Percentiles rank a stretch among this genome's conserved stretches.
Conservation (phyloP, 2,797 vertebrate genomes). For the Odontamblyopus rebecca region DNA sequence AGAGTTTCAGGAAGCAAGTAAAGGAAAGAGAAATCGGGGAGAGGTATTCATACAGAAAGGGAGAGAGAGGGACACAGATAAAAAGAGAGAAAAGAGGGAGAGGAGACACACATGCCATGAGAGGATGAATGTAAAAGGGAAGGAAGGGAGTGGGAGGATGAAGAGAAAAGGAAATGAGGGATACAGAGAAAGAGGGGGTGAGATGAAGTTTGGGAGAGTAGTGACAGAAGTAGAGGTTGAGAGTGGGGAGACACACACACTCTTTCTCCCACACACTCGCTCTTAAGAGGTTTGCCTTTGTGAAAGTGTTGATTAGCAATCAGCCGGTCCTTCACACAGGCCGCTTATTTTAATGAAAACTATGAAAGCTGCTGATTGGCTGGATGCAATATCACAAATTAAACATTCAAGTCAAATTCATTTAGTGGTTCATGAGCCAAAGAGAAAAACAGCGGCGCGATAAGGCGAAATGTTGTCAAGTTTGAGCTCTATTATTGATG, state of each 20-base stretch:
- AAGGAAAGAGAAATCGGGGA: too few species aligned
- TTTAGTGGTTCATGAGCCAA: constrained; percentile 4
- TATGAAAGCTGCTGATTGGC: constrained; percentile 49
- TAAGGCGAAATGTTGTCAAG: too few species aligned
- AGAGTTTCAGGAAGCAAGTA: too few species aligned
- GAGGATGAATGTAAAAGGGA: not conserved
- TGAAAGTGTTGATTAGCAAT: constrained; percentile 58
- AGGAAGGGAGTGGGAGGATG: too few species aligned
- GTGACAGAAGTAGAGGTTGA: too few species aligned
- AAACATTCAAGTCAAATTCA: constrained; percentile 17
- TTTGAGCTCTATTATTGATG: too few species aligned
- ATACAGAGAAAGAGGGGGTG: not conserved
- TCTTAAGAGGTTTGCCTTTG: constrained; percentile 7
- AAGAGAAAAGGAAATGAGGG: too few species aligned
- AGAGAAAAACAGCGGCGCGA: not conserved
- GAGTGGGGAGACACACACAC: constrained; percentile 9
- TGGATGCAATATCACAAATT: constrained; percentile 31
- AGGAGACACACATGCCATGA: not conserved
- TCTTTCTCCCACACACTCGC: not conserved
- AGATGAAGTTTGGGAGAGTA: not conserved
- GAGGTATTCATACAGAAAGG: too few species aligned
- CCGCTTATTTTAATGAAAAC: constrained; percentile 37
- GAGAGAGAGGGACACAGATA: not conserved
- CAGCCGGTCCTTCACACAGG: constrained; percentile 39
- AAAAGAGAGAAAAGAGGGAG: not conserved